Conservation (phyloP, 2,797 vertebrate species). For the Odontamblyopus rebecca region DNA sequence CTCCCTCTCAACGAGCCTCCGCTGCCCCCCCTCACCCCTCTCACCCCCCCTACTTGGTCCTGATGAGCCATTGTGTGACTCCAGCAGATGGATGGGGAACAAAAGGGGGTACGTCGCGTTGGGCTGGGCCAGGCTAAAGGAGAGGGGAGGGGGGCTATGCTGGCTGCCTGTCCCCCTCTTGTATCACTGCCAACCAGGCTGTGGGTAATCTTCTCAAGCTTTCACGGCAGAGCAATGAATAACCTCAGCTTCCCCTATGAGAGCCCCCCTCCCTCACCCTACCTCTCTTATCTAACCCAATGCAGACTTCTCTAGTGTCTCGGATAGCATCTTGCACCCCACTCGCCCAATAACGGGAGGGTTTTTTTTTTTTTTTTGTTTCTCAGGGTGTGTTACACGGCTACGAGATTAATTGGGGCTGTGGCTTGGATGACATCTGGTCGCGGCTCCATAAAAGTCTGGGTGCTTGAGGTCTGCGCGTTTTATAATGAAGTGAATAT, state of each 20-base stretch:
- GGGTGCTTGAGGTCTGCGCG: constrained; percentile 70
- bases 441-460: constrained; percentile 76
- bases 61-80: constrained; percentile 83
- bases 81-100: constrained; percentile 91
- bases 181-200: constrained; percentile 84
- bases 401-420: constrained; percentile 86
- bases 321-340: constrained; percentile 82
- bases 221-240: constrained; percentile 79
- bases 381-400: constrained; percentile 76
- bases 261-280: constrained; percentile 59
- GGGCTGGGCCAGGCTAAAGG: constrained; percentile 14
- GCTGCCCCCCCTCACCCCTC: constrained; percentile 50
- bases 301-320: constrained; percentile 82
- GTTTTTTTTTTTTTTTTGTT: constrained; percentile 62
- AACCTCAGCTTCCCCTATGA: constrained; percentile 75
- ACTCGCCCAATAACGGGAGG: constrained; percentile 70
- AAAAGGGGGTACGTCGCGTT: constrained; percentile 69
- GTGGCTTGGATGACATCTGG: constrained; percentile 83
- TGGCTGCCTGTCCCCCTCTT: constrained; percentile 67
- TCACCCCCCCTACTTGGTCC: constrained; percentile 72
- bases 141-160: constrained; percentile 61
- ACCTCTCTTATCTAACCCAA: constrained; percentile 77
- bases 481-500: constrained; percentile 90
- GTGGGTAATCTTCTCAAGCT: constrained; percentile 81
- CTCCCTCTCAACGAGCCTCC: constrained; percentile 57